These are phyloP conservation scores for Megaceryle maxima DNA, from an alignment of 2,113 vertebrate genomes.

Conservation along the genomic window DNA sequence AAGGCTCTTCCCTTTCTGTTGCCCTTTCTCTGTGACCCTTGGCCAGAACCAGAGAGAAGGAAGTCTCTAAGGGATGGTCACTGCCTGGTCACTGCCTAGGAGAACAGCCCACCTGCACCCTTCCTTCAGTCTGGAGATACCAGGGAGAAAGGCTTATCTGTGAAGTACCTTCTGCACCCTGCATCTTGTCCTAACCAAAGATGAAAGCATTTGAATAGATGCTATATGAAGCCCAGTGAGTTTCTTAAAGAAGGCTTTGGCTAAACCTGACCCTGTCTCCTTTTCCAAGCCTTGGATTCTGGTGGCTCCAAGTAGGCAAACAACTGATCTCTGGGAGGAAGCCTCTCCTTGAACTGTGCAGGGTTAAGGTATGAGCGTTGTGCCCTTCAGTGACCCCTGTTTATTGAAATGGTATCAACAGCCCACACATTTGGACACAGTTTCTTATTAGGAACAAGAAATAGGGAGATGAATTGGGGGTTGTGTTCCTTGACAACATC, in stretches of 20 bases:
- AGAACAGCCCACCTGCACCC: neutral
- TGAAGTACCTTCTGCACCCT: neutral
- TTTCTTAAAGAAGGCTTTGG: neutral
- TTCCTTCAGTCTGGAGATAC: neutral
- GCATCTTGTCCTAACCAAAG: neutral
- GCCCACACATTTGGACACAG: accelerated
- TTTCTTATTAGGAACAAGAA: neutral
- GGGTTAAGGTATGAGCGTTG: accelerated
- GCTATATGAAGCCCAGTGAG: neutral
- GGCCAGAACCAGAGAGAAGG: neutral
- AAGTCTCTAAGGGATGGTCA: neutral
- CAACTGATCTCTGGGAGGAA: accelerated
- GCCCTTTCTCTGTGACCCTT: neutral
- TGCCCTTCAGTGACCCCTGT: neutral
- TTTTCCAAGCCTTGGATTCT: neutral
- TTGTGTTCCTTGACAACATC: neutral
- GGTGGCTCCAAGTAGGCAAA: neutral
- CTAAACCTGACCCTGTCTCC: neutral
- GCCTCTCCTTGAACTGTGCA: neutral
- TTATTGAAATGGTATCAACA: neutral
- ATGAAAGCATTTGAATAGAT: neutral
- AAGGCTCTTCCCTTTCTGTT: neutral
- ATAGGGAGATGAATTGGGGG: neutral
- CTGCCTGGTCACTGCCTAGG: neutral
- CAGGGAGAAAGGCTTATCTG: neutral